Conservation (phyloP, 2,888 invertebrate genomes). For the Heteromyza rotundicornis region DNA sequence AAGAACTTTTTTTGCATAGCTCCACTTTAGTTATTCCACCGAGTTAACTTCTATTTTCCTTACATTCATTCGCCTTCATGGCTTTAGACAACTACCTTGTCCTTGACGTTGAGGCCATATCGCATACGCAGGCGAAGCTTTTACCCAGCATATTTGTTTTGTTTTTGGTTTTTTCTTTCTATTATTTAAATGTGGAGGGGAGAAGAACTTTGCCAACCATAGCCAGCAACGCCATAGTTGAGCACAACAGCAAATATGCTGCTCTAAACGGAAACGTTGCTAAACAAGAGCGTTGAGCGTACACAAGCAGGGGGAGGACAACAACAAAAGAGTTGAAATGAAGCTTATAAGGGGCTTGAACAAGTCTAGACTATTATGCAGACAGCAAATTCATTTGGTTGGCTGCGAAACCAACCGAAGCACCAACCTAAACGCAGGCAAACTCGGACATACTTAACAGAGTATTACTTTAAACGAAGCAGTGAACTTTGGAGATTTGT, state of each 20-base stretch:
- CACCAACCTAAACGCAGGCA: too few species aligned
- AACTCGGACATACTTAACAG: too few species aligned
- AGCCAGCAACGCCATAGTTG: background rate
- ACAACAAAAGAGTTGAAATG: constrained; percentile 15
- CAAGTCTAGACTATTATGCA: constrained; percentile 24
- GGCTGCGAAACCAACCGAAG: too few species aligned
- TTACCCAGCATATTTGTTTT: background rate
- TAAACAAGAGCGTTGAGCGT: background rate
- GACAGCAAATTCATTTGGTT: too few species aligned
- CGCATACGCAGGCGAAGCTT: background rate
- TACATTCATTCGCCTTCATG: too few species aligned
- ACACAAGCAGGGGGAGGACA: constrained; percentile 7
- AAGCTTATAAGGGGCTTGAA: constrained; percentile 26
- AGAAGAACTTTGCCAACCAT: background rate
- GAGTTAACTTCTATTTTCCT: too few species aligned
- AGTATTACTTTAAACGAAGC: too few species aligned
- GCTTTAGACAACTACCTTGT: too few species aligned
- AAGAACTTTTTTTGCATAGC: too few species aligned
- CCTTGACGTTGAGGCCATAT: constrained; percentile 1
- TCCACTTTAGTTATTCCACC: too few species aligned
- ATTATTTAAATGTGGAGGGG: background rate
- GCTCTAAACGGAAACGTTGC: background rate
- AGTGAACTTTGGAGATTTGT: too few species aligned
- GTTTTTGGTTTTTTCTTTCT: background rate
- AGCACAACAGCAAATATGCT: background rate